Conservation (phyloP, 2,797 vertebrate genomes). For the Sparus aurata region DNA sequence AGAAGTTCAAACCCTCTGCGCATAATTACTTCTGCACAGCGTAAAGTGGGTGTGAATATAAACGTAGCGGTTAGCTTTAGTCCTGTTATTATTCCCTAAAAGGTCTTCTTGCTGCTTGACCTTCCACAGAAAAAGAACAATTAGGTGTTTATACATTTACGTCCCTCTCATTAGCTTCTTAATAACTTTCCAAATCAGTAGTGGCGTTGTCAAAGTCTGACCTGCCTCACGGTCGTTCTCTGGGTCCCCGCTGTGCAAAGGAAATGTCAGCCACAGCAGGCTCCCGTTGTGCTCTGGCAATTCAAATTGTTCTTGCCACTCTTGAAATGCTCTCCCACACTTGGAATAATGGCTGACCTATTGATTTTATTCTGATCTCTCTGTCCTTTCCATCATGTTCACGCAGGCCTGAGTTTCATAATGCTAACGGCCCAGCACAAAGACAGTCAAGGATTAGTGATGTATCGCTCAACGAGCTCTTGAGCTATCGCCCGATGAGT, state of each 20-base stretch:
- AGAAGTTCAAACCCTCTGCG: neutral
- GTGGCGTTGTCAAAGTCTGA: too few species aligned
- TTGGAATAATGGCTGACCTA: slow-evolving; percentile 43
- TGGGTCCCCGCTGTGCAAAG: slow-evolving; percentile 31
- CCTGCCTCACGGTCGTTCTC: neutral
- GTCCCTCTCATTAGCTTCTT: slow-evolving; percentile 13
- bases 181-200: slow-evolving; percentile 5
- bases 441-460: slow-evolving; percentile 24
- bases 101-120: slow-evolving; percentile 11
- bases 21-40: neutral
- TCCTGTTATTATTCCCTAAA: slow-evolving; percentile 7
- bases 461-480: slow-evolving; percentile 10
- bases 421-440: slow-evolving; percentile 22
- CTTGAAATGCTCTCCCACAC: slow-evolving; percentile 1
- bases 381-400: slow-evolving; percentile 31
- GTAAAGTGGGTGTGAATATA: neutral
- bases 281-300: neutral
- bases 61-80: neutral
- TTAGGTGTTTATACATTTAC: slow-evolving; percentile 18
- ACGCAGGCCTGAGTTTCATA: slow-evolving; percentile 43
- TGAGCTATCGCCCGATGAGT: slow-evolving; percentile 34
- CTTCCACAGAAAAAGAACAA: slow-evolving; percentile 17
- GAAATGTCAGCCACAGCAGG: slow-evolving; percentile 37
- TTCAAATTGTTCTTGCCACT: slow-evolving; percentile 15
- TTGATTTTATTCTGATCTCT: slow-evolving; percentile 35